A percentile compares a stretch with the other conserved stretches of the same genome.
Conservation (phyloP, 30 jellyfish, hydroid and myxozoan genomes). For the Sanderia malayensis region DNA sequence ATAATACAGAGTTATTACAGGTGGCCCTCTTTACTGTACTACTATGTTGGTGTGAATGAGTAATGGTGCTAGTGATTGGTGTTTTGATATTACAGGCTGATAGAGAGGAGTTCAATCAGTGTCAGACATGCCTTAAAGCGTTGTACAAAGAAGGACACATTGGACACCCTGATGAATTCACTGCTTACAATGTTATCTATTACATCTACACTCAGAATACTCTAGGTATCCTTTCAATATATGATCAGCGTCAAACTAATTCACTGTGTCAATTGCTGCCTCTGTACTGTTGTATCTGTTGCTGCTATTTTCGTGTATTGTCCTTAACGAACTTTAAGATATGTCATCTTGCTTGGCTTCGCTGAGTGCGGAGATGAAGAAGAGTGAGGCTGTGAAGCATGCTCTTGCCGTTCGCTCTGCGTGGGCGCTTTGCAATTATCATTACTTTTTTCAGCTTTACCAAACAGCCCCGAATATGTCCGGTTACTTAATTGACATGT, state of each 20-base stretch:
- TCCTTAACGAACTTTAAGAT: slow-evolving; percentile 58
- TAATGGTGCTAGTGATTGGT: too few relatives aligned
- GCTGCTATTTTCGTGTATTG: too few relatives aligned
- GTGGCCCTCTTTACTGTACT: neutral
- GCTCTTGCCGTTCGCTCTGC: slow-evolving; percentile 98
- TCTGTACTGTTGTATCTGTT: too few relatives aligned
- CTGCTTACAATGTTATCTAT: slow-evolving; percentile 94
- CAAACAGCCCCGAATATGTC: slow-evolving; percentile 96
- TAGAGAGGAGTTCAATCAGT: slow-evolving; percentile 99
- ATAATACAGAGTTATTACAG: neutral
- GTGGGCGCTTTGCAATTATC: slow-evolving; percentile 95
- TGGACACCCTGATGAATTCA: slow-evolving; percentile 94
- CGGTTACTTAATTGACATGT: slow-evolving; percentile 92
- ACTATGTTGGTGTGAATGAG: too few relatives aligned
- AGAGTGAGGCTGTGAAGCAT: slow-evolving; percentile 85
- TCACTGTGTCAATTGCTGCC: too few relatives aligned
- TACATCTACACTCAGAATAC: slow-evolving; percentile 91
- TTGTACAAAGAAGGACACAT: slow-evolving; percentile 79
- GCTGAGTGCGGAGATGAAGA: slow-evolving; percentile 71
- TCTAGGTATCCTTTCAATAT: slow-evolving; percentile 71
- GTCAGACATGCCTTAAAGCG: slow-evolving; percentile 89
- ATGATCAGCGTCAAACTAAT: neutral
- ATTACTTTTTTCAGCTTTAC: slow-evolving; percentile 92
- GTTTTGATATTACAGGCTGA: slow-evolving; percentile 94
- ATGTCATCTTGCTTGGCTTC: slow-evolving; percentile 91